phyloP scores from a whole-genome alignment of 1,140 invertebrate genomes.

The Chymomyza costata region DNA sequence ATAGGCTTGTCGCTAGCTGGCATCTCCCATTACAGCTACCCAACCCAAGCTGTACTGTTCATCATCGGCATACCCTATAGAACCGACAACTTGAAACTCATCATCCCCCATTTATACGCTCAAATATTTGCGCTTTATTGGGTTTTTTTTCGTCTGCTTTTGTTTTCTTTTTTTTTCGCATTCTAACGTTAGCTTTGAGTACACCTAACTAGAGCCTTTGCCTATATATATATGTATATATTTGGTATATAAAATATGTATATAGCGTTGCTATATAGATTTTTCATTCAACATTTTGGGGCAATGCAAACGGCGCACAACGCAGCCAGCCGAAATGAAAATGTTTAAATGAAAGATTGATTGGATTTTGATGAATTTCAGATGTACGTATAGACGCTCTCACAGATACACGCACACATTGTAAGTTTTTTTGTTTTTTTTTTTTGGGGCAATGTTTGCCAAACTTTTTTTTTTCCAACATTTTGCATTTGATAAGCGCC shows the following conservation, averaged over 20 bases:
- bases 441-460: too few relatives aligned
- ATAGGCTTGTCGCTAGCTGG: too few relatives aligned
- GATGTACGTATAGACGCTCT: conserved; percentile 42
- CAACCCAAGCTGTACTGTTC: too few relatives aligned
- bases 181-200: neutral
- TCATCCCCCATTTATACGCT: conserved; percentile 69
- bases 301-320: conserved; percentile 43
- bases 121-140: conserved; percentile 69
- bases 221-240: conserved; percentile 35
- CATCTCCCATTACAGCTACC: too few relatives aligned
- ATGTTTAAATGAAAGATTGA: conserved; percentile 72
- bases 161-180: conserved; percentile 7
- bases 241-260: conserved; percentile 9
- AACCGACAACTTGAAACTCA: too few relatives aligned
- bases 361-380: conserved; percentile 70
- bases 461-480: too few relatives aligned
- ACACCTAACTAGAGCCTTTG: neutral
- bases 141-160: conserved; percentile 33
- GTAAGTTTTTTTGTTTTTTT: too few relatives aligned
- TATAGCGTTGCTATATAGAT: too few relatives aligned
- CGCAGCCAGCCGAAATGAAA: conserved; percentile 68
- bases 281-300: too few relatives aligned
- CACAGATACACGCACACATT: conserved; percentile 6
- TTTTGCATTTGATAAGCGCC: too few relatives aligned
- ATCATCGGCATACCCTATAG: too few relatives aligned